Evolutionary conservation across 2,888 invertebrate species (phyloP).

Genomic region (Eucera pruinosa): DNA sequence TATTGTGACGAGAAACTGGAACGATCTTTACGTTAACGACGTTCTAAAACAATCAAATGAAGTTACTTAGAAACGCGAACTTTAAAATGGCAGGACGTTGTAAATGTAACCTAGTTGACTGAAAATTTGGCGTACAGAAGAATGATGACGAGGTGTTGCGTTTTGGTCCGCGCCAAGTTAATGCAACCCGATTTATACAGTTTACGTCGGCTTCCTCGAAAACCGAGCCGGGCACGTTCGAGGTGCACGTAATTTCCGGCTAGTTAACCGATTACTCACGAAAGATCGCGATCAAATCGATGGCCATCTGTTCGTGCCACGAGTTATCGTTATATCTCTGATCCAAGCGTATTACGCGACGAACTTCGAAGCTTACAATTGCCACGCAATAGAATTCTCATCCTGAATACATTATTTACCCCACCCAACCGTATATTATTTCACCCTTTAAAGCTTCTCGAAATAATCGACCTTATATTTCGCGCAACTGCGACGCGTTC

Average conservation of each 20-base stretch:
- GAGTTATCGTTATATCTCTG: slow-evolving; percentile 27
- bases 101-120: too few relatives aligned
- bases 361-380: background rate
- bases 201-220: slow-evolving; percentile 25
- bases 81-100: too few relatives aligned
- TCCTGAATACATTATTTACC: slow-evolving; percentile 15
- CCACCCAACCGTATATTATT: background rate
- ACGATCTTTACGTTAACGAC: too few relatives aligned
- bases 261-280: slow-evolving; percentile 51
- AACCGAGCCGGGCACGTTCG: slow-evolving; percentile 34
- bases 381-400: slow-evolving; percentile 2
- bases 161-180: too few relatives aligned
- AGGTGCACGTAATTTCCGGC: slow-evolving; percentile 53
- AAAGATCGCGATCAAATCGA: slow-evolving; percentile 53
- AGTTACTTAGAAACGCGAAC: too few relatives aligned
- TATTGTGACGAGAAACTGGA: too few relatives aligned
- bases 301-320: slow-evolving; percentile 24
- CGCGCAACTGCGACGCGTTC: too few relatives aligned
- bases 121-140: too few relatives aligned
- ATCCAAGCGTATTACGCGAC: slow-evolving; percentile 12
- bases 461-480: too few relatives aligned
- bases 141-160: too few relatives aligned
- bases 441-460: background rate
- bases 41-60: too few relatives aligned
- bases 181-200: slow-evolving; percentile 38